Evolutionary conservation across 2,113 vertebrate genomes (phyloP).

Genomic region (Gracilinanus agilis): DNA sequence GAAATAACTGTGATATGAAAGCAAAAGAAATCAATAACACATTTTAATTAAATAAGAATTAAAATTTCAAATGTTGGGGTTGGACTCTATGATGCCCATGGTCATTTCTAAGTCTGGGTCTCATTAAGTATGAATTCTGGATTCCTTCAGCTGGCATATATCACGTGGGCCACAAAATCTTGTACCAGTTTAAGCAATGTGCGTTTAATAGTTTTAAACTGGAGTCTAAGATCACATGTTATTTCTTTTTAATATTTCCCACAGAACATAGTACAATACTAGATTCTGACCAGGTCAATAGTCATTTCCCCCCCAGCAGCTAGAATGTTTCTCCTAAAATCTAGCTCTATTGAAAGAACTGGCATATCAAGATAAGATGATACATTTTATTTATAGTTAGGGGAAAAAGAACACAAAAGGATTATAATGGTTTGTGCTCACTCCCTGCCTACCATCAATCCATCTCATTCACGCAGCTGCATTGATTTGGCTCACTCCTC

Average conservation of each 20-base stretch:
- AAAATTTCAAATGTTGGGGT: not conserved
- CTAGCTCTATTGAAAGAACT: not conserved
- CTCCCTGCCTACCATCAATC: not conserved
- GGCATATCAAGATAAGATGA: not conserved
- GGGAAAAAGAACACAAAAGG: not conserved
- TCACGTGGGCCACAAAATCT: not conserved
- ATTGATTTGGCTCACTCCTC: not conserved
- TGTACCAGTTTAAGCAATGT: not conserved
- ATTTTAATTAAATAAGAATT: not conserved
- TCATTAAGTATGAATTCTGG: not conserved
- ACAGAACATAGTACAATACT: not conserved
- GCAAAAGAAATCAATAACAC: not conserved
- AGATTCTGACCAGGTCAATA: not conserved
- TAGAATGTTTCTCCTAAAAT: constrained; percentile 21
- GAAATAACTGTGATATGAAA: not conserved
- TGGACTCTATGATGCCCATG: not conserved
- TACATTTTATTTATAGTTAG: not conserved
- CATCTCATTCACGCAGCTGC: not conserved
- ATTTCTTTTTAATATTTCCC: not conserved
- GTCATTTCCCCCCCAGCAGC: not conserved
- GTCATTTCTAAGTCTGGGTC: not conserved
- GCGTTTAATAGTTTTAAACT: not conserved
- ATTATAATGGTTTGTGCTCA: not conserved
- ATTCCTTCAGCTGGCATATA: not conserved
- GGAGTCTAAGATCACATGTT: not conserved